Evolutionary conservation across 2,113 vertebrate species (phyloP), one percentile per base, ranked within the genome.

Genomic region (Petrocephalus microphthalmus): DNA sequence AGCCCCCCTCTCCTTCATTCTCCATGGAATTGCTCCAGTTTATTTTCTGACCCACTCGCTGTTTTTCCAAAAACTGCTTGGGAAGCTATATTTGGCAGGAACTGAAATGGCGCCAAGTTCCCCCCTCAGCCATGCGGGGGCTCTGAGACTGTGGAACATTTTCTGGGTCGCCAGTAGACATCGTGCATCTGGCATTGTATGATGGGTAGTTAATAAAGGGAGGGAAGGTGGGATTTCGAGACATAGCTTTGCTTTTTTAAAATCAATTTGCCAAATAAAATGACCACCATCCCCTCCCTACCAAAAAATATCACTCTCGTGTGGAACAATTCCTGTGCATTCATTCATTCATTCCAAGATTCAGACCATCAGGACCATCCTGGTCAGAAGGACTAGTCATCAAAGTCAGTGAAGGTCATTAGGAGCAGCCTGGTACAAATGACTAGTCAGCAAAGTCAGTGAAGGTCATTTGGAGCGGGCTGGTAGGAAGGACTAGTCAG

Each of bases 51-150:
- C 88, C 88, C 86, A 86, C 88, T 45, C 60, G 25, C 64, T 1
- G 60, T 71, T 84, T 89, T 89, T 86, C 88, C 88, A 71, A 89
- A 89, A 89, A 86, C 88, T 86, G 84, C 64, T 52, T 56, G 11
- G 10, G 29, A 78, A 51, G 47, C 88, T 89, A 89, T 89, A 89
- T 89, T 85, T 71, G 88, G 83, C 57, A 37, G 49, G 20, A 74
- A 15, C 88, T 85, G 51, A 86, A 85, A 54, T 37, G 33, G 29
- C 47, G 84, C 88, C 88, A 86, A 88, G 64, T 74, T 47, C 60
- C 49, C 83, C 25, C 22, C 60, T 33, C 20, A 42, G 13, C 56
- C 88, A 42, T 49, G 20, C 25, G 3, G 56, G 22, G 64, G 49
- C 88, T 74, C 47, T 86, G 45, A 60, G 47, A 47, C 45, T 85